These are phyloP conservation scores for Polypedilum pembai DNA, from an alignment of 1,140 invertebrate species.

Conservation along the genomic window DNA sequence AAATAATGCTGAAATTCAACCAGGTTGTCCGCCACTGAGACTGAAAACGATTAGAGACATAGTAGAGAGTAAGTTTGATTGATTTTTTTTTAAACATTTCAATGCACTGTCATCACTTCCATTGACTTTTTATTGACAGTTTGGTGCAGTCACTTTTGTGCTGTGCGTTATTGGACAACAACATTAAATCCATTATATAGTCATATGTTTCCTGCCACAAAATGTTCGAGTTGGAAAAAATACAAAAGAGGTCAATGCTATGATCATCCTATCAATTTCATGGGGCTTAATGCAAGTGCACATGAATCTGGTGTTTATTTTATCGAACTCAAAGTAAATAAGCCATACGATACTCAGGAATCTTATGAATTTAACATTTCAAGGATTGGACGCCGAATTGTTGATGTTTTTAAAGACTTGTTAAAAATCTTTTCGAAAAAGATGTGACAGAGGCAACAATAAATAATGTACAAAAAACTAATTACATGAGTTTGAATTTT, in stretches of 20 bases:
- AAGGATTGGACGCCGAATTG: not conserved
- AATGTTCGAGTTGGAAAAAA: not conserved
- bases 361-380: not conserved
- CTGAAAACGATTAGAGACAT: not conserved
- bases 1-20: not conserved
- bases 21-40: not conserved
- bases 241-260: not conserved
- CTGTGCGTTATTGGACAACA: not conserved
- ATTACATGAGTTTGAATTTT: too few species aligned
- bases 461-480: too few species aligned
- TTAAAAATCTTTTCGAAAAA: too few species aligned
- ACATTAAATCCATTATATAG: not conserved
- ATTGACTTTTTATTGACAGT: not conserved
- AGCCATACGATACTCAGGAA: not conserved
- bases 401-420: not conserved
- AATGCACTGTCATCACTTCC: not conserved
- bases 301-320: not conserved
- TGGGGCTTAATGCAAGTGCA: not conserved
- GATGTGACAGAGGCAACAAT: too few species aligned
- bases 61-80: not conserved
- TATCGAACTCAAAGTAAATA: not conserved
- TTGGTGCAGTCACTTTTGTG: slow-evolving; percentile 8
- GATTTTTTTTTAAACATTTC: not conserved
- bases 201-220: not conserved
- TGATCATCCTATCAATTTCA: not conserved